Conservation (phyloP, 2,113 vertebrate genomes). For the Mustela nigripes region DNA sequence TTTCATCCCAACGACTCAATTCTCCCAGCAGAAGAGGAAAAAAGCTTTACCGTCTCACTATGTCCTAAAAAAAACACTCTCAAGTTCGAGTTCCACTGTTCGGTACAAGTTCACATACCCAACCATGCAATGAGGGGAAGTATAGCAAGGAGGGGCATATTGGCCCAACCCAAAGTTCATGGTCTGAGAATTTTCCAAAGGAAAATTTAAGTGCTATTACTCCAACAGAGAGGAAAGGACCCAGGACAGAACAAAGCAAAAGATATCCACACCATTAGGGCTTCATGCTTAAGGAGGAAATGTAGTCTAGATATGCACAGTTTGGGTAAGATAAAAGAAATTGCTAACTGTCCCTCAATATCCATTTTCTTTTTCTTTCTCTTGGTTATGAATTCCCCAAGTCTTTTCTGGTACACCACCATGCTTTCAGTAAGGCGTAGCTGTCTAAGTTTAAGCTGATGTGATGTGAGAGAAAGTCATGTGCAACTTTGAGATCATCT, state of each 20-base stretch:
- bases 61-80: constrained; percentile 30
- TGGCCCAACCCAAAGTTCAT: not conserved
- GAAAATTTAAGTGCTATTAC: constrained; percentile 47
- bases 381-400: not conserved
- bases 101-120: not conserved
- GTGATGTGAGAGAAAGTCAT: constrained; percentile 31
- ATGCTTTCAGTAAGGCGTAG: constrained; percentile 72
- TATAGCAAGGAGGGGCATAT: not conserved
- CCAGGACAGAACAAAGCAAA: constrained; percentile 47
- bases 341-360: not conserved
- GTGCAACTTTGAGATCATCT: constrained; percentile 54
- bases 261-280: not conserved
- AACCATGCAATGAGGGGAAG: not conserved
- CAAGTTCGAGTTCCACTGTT: not conserved
- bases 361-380: constrained; percentile 49
- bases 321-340: constrained; percentile 46
- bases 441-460: constrained; percentile 67
- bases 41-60: constrained; percentile 26
- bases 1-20: not conserved
- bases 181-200: constrained; percentile 52
- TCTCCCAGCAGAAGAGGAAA: not conserved
- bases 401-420: constrained; percentile 28
- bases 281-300: not conserved
- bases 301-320: not conserved
- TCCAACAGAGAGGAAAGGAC: not conserved